phyloP scores from a whole-genome alignment of 2,888 invertebrate species.

The Phymatocera aterrima region DNA sequence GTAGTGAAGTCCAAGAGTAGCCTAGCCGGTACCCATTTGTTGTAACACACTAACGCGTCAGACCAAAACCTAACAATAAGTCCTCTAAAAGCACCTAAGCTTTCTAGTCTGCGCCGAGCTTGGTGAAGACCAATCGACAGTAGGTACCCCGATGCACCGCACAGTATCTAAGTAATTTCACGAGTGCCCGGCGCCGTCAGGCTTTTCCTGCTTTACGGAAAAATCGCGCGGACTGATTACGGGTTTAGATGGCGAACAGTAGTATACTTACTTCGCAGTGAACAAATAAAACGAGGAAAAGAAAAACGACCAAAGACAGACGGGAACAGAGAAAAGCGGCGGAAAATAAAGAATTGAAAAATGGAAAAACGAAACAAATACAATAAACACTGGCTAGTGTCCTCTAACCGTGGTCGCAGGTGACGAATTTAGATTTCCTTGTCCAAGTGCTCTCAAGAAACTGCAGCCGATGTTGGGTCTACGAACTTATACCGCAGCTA shows the following conservation, averaged over 20 bases:
- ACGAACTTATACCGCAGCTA: slow-evolving; percentile 47
- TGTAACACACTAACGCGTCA: slow-evolving; percentile 12
- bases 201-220: not conserved
- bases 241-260: slow-evolving; percentile 10
- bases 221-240: slow-evolving; percentile 11
- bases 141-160: not conserved
- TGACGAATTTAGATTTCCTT: slow-evolving; percentile 43
- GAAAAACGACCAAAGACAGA: not conserved
- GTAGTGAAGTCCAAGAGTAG: not conserved
- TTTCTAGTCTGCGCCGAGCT: slow-evolving; percentile 2
- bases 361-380: not conserved
- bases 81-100: slow-evolving; percentile 5
- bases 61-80: not conserved
- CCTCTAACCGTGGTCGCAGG: slow-evolving; percentile 27
- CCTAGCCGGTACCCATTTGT: no score
- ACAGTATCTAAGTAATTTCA: no score
- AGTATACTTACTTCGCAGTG: not conserved
- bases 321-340: not conserved
- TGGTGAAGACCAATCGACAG: slow-evolving; percentile 30
- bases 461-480: slow-evolving; percentile 41
- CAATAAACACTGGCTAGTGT: not conserved
- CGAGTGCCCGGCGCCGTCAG: not conserved
- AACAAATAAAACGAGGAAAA: not conserved
- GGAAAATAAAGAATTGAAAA: not conserved
- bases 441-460: slow-evolving; percentile 11